phyloP scores from a whole-genome alignment of 2,888 invertebrate genomes.

The Cheiracanthium punctorium region DNA sequence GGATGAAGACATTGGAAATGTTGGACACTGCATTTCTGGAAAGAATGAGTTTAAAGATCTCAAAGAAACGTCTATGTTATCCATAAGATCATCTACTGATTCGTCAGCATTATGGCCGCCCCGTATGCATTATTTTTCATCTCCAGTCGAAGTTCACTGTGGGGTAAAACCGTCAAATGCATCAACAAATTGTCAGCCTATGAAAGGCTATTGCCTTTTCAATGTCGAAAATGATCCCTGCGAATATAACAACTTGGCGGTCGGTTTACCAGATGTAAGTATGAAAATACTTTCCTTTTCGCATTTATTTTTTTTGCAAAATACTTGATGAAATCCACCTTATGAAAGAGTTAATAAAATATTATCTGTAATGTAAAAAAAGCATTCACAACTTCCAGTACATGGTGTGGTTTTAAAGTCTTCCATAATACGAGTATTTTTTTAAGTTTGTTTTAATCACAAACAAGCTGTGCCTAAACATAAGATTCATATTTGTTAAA shows the following conservation, averaged over 20 bases:
- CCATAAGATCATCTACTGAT: no score
- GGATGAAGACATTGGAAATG: background rate
- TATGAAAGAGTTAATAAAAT: no score
- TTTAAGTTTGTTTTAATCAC: no score
- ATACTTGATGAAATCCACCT: background rate
- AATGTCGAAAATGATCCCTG: slow-evolving; percentile 90
- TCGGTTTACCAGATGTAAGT: slow-evolving; percentile 44
- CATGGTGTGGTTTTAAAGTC: no score
- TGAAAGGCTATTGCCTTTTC: slow-evolving; percentile 85
- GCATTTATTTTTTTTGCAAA: background rate
- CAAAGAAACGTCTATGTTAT: no score
- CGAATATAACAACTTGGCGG: slow-evolving; percentile 78
- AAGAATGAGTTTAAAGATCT: background rate
- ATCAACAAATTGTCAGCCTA: slow-evolving; percentile 81
- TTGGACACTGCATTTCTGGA: background rate
- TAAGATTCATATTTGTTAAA: no score
- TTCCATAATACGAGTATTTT: no score
- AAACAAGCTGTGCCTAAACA: no score
- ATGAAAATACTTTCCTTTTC: background rate
- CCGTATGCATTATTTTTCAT: background rate
- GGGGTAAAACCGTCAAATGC: slow-evolving; percentile 58
- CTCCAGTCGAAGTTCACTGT: slow-evolving; percentile 41
- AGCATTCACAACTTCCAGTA: no score
- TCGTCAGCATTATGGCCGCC: no score
- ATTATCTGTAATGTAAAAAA: no score